Conservation (phyloP, 2,797 vertebrate genomes). For the Onychomys leucogaster region DNA sequence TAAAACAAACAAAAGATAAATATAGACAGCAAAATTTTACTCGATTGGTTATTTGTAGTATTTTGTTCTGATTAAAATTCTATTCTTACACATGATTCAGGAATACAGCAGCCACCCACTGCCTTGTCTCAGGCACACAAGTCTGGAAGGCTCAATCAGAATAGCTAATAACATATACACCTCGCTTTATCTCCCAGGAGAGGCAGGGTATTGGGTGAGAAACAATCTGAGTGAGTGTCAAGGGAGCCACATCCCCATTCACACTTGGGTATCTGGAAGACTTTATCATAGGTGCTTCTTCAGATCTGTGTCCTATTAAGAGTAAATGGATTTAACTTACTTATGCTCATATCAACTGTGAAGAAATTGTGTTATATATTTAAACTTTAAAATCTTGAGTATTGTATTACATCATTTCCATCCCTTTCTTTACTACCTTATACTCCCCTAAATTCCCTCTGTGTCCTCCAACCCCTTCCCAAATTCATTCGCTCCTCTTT, state of each 20-base stretch:
- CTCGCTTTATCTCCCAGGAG: neutral
- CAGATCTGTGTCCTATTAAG: neutral
- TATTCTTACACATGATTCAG: neutral
- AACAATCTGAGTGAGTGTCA: neutral
- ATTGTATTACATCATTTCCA: too few relatives aligned
- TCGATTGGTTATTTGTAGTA: neutral
- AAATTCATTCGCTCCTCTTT: neutral
- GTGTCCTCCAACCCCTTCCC: neutral
- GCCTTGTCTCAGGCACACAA: neutral
- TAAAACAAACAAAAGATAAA: neutral
- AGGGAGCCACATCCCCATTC: neutral
- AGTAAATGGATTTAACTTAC: constrained; percentile 32
- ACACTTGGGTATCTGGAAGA: neutral
- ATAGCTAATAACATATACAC: neutral
- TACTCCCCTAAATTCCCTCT: neutral
- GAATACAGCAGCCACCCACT: neutral
- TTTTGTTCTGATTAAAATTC: constrained; percentile 50
- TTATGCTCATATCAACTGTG: neutral
- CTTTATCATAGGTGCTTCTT: constrained; percentile 28
- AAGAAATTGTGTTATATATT: neutral
- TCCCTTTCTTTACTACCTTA: neutral
- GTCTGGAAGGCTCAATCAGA: neutral
- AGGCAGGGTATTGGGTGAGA: neutral
- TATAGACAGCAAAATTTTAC: neutral
- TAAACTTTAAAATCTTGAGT: neutral